phyloP scores from a whole-genome alignment of 1,140 invertebrate genomes.

The Papilio glaucus region DNA sequence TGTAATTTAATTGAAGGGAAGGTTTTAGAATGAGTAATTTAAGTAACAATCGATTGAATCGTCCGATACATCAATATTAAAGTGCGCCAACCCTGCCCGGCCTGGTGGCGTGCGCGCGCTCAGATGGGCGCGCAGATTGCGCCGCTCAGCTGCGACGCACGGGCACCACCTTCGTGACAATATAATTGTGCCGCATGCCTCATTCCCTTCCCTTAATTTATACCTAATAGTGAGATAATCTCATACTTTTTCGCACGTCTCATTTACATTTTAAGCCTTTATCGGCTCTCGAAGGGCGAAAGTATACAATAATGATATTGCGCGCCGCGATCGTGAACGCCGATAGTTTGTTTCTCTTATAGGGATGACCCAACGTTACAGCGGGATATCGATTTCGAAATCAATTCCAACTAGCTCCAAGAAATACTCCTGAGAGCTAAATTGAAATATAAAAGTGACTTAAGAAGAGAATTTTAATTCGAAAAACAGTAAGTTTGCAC shows the following conservation, averaged over 20 bases:
- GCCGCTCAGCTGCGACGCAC: conserved; percentile 62
- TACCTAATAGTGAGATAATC: conserved; percentile 81
- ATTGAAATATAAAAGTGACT: neutral
- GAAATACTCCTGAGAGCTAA: neutral
- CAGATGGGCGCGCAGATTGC: conserved; percentile 66
- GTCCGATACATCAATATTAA: neutral
- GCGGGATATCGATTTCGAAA: conserved; percentile 33
- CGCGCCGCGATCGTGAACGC: conserved; percentile 57
- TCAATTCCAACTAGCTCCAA: conserved; percentile 16
- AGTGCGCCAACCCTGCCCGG: conserved; percentile 44
- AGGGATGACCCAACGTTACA: conserved; percentile 41
- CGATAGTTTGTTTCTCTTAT: conserved; percentile 52
- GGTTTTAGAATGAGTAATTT: conserved; percentile 13
- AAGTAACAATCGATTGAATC: conserved; percentile 25
- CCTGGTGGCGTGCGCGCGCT: conserved; percentile 61
- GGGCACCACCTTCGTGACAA: conserved; percentile 74
- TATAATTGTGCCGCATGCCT: conserved; percentile 79
- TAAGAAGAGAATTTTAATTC: neutral
- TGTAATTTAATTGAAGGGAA: conserved; percentile 9
- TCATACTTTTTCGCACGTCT: conserved; percentile 79
- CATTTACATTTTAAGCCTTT: conserved; percentile 79
- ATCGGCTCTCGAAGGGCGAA: conserved; percentile 54
- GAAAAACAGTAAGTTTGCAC: neutral
- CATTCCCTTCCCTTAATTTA: conserved; percentile 77
- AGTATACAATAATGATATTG: conserved; percentile 79